Base-by-base conservation (phyloP, 2,113 vertebrate genomes). In the Pygoscelis adeliae region DNA sequence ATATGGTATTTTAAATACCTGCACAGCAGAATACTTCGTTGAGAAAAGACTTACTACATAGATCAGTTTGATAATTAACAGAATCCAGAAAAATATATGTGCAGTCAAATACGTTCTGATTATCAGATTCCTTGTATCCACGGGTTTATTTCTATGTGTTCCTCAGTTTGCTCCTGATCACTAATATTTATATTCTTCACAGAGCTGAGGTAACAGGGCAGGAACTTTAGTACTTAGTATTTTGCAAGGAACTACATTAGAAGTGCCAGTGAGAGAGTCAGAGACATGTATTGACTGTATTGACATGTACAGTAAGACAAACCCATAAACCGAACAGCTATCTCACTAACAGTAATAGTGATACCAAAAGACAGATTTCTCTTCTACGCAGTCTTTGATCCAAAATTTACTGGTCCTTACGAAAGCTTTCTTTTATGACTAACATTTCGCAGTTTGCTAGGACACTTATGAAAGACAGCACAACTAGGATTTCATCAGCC, bases 31-130 rank as follows among this genome's bases (percentile, higher is more conserved):
- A 71, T 62, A 62, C 18, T 89, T 78, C 5, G 29, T 0, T 70
- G 30, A 89, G 30, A 84, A 34, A 56, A 83, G 16, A 81, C 56
- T 71, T 74, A 50, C 62, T 83, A 73, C 3, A 29, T 2, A 66
- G 23, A 49, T 46, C 30, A 80, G 27, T 73, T 71, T 82, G 63
- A 40, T 26, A 83, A 66, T 40, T 66, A 86, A 70, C 18, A 77
- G 44, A 90, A 74, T 18, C 19, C 2, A 89, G 29, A 83, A 63
- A 90, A 69, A 73, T 2, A 2, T 38, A 71, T 21, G 8, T 4
- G 2, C 6, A 34, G 50, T 32, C 3, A 2, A 72, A 32, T 52
- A 47, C 0, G 0, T n/a, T 74, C 38, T 58, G 36, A 77, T 62
- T 23, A 58, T 21, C 27, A 66, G 16, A 70, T 26, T 77, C 21